Evolutionary conservation across 2,113 vertebrate species (phyloP), one percentile per base, ranked within the genome.

Genomic region (Manacus vitellinus): DNA sequence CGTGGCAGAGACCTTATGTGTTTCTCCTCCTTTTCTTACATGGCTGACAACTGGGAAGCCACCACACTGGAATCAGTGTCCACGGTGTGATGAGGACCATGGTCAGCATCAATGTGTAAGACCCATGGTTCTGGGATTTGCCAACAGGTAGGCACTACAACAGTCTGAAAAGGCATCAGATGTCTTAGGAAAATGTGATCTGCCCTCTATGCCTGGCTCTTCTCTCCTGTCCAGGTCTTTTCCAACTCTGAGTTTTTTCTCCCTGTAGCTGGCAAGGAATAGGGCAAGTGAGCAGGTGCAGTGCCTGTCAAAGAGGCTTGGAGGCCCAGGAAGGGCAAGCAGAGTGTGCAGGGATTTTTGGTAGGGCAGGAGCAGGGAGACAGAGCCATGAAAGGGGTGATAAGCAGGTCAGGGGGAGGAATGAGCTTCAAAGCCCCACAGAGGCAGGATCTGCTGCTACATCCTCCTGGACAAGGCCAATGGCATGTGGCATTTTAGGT

Each of bases 191-290:
- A 74, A 78, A 81, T 6, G 9, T 17, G 24, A 72, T 39, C 33
- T 61, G 43, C 25, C 30, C 52, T 63, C 17, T 46, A 4, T 44
- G 24, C 56, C 59, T 37, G 74, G 28, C 22, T n/a, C 43, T 55
- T 56, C 28, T 46, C 52, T 51, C 52, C 47, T 67, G 59, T 43
- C 31, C 35, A 54, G 25, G 35, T 56, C 31, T 67, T 55, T 68
- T 33, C 67, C 41, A 52, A 3, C 9, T 8, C 39, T 12, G 49
- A 33, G 4, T 21, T 35, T 33, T 21, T 24, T 24, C 33, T 62
- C 52, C 15, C 6, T 0, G 0, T 23, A 56, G 24, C 1, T 62
- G 61, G 24, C 0, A 0, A 77, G 81, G n/a, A 56, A 55, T 17
- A 58, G n/a, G 17, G 31, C 47, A 27, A n/a, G 28, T 24, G 61